phyloP scores from a whole-genome alignment of 2,797 vertebrate genomes.

The Rhinatrema bivittatum region DNA sequence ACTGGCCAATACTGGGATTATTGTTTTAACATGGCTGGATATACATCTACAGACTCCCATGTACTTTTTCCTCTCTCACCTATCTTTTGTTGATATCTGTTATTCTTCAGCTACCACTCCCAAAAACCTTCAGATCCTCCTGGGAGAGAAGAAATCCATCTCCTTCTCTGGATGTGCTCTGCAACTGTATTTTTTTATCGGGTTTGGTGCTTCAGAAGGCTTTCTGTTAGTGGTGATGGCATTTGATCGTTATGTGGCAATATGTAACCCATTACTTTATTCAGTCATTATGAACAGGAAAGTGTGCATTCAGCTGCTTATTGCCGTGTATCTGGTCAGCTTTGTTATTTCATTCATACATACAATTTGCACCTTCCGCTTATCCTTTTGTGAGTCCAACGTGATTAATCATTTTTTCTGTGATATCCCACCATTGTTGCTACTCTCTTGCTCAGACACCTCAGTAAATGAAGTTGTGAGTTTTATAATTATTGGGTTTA shows the following conservation, averaged over 20 bases:
- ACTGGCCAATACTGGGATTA: slow-evolving; percentile 13
- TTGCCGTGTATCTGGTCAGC: background rate
- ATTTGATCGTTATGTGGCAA: slow-evolving; percentile 9
- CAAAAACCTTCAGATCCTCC: background rate
- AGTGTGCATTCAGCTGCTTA: background rate
- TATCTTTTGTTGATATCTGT: slow-evolving; percentile 14
- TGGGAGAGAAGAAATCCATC: slow-evolving; percentile 3
- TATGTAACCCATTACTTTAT: slow-evolving; percentile 8
- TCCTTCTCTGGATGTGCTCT: slow-evolving; percentile 1
- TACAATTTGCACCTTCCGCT: slow-evolving; percentile 5
- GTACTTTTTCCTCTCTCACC: slow-evolving; percentile 21
- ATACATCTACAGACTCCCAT: slow-evolving; percentile 7
- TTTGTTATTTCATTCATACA: slow-evolving; percentile 11
- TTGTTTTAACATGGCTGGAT: slow-evolving; percentile 15
- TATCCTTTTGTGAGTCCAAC: slow-evolving; percentile 9
- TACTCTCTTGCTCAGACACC: slow-evolving; percentile 5
- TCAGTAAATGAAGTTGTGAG: slow-evolving; percentile 8
- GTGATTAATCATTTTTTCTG: slow-evolving; percentile 11
- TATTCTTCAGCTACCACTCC: slow-evolving; percentile 3
- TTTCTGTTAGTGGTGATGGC: slow-evolving; percentile 11
- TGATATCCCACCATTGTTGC: slow-evolving; percentile 8
- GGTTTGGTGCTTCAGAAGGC: slow-evolving; percentile 8
- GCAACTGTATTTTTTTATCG: slow-evolving; percentile 11
- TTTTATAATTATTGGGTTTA: slow-evolving; percentile 13
- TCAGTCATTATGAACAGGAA: slow-evolving; percentile 1